Conservation (phyloP, 2,797 vertebrate genomes). For the Acanthurus leucopareius region DNA sequence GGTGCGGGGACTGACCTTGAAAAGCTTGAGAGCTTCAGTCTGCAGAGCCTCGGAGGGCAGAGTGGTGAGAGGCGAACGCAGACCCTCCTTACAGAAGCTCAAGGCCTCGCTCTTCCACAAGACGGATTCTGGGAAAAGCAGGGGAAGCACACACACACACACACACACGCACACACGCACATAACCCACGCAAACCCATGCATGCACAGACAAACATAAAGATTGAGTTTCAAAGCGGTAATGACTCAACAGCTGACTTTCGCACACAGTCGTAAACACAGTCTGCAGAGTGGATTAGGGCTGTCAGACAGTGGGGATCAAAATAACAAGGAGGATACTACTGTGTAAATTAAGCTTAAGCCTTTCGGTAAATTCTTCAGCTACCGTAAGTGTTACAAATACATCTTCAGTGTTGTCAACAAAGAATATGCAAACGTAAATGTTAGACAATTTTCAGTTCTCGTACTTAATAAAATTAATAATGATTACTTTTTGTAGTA, state of each 20-base stretch:
- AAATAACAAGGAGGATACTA: conserved; percentile 58
- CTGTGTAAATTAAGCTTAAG: conserved; percentile 9
- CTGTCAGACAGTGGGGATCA: conserved; percentile 49
- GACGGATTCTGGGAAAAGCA: conserved; percentile 85
- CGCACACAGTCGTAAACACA: conserved; percentile 70
- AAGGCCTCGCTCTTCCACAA: conserved; percentile 92
- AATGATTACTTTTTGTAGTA: no score
- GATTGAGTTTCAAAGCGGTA: conserved; percentile 72
- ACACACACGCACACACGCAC: conserved; percentile 15
- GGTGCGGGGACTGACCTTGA: conserved; percentile 82
- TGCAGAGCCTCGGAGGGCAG: conserved; percentile 88
- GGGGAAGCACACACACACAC: not conserved
- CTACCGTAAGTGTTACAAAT: not conserved
- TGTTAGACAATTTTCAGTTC: not conserved
- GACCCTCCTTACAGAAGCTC: conserved; percentile 93
- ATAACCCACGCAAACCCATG: conserved; percentile 23
- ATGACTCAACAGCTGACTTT: conserved; percentile 71
- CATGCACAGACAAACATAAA: conserved; percentile 45
- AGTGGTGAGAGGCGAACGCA: conserved; percentile 83
- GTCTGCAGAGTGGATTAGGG: conserved; percentile 67
- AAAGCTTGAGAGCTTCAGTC: conserved; percentile 96
- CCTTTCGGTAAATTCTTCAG: conserved; percentile 1
- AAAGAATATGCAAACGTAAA: not conserved
- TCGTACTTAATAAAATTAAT: no score
- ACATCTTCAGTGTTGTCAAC: not conserved